Evolutionary conservation across 2,113 vertebrate genomes (phyloP), one percentile per base, ranked within the genome.

Genomic region (Oncorhynchus nerka): DNA sequence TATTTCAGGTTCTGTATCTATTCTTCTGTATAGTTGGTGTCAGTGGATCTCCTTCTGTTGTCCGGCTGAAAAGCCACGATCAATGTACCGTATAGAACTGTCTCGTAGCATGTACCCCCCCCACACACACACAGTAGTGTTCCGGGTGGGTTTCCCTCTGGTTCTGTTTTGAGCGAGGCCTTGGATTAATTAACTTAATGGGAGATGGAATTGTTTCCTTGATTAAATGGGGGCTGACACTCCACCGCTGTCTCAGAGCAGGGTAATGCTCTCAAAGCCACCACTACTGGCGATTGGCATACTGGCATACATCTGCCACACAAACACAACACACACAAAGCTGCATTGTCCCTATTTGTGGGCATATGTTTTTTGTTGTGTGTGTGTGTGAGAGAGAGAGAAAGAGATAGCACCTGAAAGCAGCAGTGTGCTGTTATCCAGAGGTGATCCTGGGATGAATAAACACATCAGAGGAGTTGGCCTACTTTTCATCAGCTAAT

Each of bases 131-230:
- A 48, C 32, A 45, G 30, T 16, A 70, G 32, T 4, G 22, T 13
- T 15, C n/a, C 64, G 11, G 12, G 15, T 2, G 55, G 1, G 19
- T 19, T 34, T 32, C 65, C 4, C 45, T 20, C 19, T 24, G 39
- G 32, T 39, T 48, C 59, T 61, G 32, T 45, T 65, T 77, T 70
- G 69, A 81, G 65, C 75, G 73, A 79, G 81, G 39, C 79, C 73
- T 69, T 55, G 75, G 75, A 78, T 86, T 86, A 83, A 93, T 93
- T 92, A 91, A 84, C 83, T 87, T 91, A 92, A 93, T 91, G 88
- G 89, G 81, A 91, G 84, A 90, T 81, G 73, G 78, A 88, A 85
- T 89, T 90, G 89, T 83, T 90, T 81, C 74, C 85, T 85, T 92
- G 87, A 91, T 91, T 90, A 91, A 92, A 88, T 86, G 87, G 89